These are phyloP conservation scores for Strix occidentalis DNA, from an alignment of 2,797 vertebrate species.

Conservation along the genomic window DNA sequence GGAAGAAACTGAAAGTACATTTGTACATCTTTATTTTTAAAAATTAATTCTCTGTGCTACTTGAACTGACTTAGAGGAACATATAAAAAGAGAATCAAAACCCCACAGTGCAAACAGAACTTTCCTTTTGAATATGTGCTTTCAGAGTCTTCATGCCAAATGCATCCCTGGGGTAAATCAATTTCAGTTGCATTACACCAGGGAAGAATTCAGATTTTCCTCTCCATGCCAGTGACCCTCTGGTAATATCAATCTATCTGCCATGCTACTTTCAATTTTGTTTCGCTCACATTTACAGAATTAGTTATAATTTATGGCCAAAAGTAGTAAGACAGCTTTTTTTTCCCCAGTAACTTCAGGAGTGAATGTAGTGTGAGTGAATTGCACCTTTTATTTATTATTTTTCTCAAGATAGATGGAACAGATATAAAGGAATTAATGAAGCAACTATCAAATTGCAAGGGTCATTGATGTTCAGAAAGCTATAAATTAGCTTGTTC, in stretches of 20 bases:
- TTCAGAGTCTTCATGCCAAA: constrained; percentile 19
- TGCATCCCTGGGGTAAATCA: constrained; percentile 28
- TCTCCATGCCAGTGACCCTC: neutral
- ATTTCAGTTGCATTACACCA: neutral
- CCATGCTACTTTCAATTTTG: constrained; percentile 11
- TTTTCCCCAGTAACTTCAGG: neutral
- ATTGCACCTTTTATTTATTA: constrained; percentile 49
- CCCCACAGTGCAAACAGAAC: constrained; percentile 5
- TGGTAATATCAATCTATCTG: constrained; percentile 22
- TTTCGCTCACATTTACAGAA: constrained; percentile 1
- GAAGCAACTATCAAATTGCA: constrained; percentile 69
- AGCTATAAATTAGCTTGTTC: constrained; percentile 72
- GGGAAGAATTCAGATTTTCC: constrained; percentile 28
- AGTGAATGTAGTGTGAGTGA: neutral
- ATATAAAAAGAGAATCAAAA: neutral
- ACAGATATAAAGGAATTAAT: constrained; percentile 73
- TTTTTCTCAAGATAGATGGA: constrained; percentile 61
- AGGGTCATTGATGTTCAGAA: constrained; percentile 68
- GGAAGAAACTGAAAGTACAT: neutral
- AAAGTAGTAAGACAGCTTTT: neutral
- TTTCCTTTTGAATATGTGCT: neutral
- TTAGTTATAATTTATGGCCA: constrained; percentile 43
- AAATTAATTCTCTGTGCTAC: neutral
- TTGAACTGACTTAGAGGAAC: neutral
- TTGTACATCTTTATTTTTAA: constrained; percentile 26